Percentiles rank a stretch among this genome's conserved stretches.
Evolutionary conservation across 1,140 invertebrate species (phyloP).

Genomic region (Drosophila ananassae): DNA sequence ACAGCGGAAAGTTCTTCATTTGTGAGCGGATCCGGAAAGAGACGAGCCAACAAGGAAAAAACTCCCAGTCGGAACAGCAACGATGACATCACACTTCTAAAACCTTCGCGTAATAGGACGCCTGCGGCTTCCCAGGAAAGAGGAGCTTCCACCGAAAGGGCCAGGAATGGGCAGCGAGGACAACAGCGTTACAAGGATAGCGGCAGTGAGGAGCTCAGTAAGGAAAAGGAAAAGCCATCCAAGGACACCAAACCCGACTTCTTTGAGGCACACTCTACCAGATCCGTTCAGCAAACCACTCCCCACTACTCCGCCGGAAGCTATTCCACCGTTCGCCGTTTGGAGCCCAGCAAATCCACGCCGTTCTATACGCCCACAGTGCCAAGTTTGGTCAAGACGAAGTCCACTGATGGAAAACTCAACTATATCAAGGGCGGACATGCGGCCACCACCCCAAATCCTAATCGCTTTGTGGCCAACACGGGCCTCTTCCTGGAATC

Average conservation of each 20-base stretch:
- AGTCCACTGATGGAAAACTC: constrained; percentile 65
- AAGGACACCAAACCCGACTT: constrained; percentile 59
- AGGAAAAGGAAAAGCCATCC: constrained; percentile 40
- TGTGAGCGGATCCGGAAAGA: constrained; percentile 85
- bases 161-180: constrained; percentile 65
- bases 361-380: constrained; percentile 84
- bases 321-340: constrained; percentile 61
- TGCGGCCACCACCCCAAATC: constrained; percentile 57
- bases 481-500: constrained; percentile 63
- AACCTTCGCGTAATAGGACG: constrained; percentile 39
- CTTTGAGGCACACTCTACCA: constrained; percentile 59
- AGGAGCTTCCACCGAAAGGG: constrained; percentile 57
- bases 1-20: constrained; percentile 90
- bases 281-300: constrained; percentile 57
- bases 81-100: constrained; percentile 50
- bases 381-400: constrained; percentile 75
- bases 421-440: constrained; percentile 69
- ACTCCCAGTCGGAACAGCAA: constrained; percentile 38
- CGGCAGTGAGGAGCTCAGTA: constrained; percentile 65
- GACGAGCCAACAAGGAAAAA: constrained; percentile 75
- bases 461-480: constrained; percentile 57
- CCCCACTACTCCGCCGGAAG: constrained; percentile 53
- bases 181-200: constrained; percentile 70
- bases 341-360: constrained; percentile 75
- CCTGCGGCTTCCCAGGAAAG: constrained; percentile 50